These are phyloP conservation scores for Actinia tenebrosa DNA, from an alignment of 64 coral and sea anemone genomes.

Conservation along the genomic window DNA sequence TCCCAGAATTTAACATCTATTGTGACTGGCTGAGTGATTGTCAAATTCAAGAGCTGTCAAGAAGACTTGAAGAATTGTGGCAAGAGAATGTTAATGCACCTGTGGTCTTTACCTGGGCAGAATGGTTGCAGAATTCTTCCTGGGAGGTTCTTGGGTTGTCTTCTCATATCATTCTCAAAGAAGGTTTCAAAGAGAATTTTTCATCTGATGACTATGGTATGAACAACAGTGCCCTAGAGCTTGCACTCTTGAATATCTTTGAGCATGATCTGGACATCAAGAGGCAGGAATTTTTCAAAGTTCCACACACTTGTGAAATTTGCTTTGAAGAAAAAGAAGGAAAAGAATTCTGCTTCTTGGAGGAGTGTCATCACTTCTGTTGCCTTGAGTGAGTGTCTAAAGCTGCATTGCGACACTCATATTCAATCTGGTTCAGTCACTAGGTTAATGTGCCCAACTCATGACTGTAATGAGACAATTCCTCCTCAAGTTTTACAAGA, in stretches of 20 bases:
- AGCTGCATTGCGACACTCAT: constrained; percentile 63
- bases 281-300: constrained; percentile 53
- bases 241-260: constrained; percentile 75
- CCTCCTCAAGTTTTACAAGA: constrained; percentile 64
- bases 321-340: constrained; percentile 88
- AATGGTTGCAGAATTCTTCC: constrained; percentile 66
- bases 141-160: constrained; percentile 42
- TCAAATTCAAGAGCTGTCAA: constrained; percentile 38
- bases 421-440: constrained; percentile 74
- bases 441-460: constrained; percentile 63
- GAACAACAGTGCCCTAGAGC: constrained; percentile 16
- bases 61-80: constrained; percentile 45
- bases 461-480: constrained; percentile 50
- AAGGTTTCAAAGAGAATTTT: not conserved
- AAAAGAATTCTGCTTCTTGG: constrained; percentile 67
- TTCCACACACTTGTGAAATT: constrained; percentile 70
- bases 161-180: constrained; percentile 48
- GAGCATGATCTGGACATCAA: constrained; percentile 76
- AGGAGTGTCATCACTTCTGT: constrained; percentile 79
- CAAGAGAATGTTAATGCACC: constrained; percentile 45
- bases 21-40: constrained; percentile 64
- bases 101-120: constrained; percentile 71
- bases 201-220: not conserved
- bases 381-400: constrained; percentile 81
- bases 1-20: constrained; percentile 51